Evolutionary conservation across 2,113 vertebrate species (phyloP).

Genomic region (Falcunculus frontatus): DNA sequence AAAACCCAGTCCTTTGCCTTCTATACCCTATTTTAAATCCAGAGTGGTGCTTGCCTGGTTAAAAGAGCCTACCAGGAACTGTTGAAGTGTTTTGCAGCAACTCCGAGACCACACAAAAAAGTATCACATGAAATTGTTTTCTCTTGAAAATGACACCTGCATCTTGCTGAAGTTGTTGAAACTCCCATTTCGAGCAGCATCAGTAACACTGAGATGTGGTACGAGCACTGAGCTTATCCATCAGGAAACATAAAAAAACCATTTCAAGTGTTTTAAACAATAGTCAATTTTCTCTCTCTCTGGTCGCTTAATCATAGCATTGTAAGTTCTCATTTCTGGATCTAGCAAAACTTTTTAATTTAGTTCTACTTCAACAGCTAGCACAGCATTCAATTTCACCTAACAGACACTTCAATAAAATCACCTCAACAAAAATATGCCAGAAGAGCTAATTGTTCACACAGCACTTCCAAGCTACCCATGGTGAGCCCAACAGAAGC

Average conservation of each 20-base stretch:
- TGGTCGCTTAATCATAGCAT: not conserved
- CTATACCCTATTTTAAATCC: not conserved
- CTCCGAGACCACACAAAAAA: not conserved
- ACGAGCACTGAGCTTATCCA: not conserved
- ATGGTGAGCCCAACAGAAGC: not conserved
- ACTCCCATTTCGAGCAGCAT: not conserved
- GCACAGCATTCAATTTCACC: not conserved
- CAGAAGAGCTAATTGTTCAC: not conserved
- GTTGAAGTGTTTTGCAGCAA: not conserved
- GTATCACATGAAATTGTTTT: not conserved
- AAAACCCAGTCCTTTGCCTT: not conserved
- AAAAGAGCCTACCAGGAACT: not conserved
- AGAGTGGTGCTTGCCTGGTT: not conserved
- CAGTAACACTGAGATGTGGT: not conserved
- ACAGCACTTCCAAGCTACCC: not conserved
- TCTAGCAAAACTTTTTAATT: not conserved
- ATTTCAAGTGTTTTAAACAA: not conserved
- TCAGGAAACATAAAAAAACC: not conserved
- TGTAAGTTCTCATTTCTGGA: not conserved
- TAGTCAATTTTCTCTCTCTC: not conserved
- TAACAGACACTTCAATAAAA: not conserved
- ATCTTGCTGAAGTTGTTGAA: not conserved
- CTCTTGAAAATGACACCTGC: not conserved
- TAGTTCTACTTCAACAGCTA: not conserved
- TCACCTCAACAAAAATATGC: not conserved